phyloP scores from a whole-genome alignment of 2,888 invertebrate genomes.

The Agonum fuliginosum region DNA sequence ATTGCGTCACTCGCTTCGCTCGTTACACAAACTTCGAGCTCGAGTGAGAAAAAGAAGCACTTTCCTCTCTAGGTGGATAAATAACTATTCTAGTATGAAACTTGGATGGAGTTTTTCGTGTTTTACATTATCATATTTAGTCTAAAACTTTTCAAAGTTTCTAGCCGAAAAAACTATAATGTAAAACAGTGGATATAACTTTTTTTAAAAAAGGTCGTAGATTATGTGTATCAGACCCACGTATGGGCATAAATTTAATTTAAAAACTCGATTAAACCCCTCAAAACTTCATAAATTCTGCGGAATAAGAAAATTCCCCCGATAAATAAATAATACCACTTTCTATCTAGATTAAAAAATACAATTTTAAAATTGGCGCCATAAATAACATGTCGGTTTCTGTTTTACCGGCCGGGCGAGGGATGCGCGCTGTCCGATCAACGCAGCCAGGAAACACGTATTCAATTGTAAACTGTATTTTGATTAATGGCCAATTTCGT shows the following conservation, averaged over 20 bases:
- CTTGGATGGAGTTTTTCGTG: too few relatives aligned
- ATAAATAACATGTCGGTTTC: slow-evolving; percentile 38
- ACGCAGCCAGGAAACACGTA: slow-evolving; percentile 55
- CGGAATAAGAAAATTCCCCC: slow-evolving; percentile 24
- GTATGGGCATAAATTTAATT: slow-evolving; percentile 15
- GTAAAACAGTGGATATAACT: too few relatives aligned
- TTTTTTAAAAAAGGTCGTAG: too few relatives aligned
- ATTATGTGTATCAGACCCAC: neutral
- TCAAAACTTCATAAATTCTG: slow-evolving; percentile 39
- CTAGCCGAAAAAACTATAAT: too few relatives aligned
- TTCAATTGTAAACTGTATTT: slow-evolving; percentile 56
- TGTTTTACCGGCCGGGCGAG: slow-evolving; percentile 36
- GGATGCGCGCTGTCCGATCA: slow-evolving; percentile 25
- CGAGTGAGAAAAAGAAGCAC: too few relatives aligned
- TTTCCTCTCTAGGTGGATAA: too few relatives aligned
- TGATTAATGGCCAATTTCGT: slow-evolving; percentile 58
- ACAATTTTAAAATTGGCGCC: slow-evolving; percentile 43
- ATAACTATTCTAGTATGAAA: too few relatives aligned
- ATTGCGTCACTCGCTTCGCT: too few relatives aligned
- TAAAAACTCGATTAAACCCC: slow-evolving; percentile 22
- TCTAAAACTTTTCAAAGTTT: too few relatives aligned
- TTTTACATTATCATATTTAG: too few relatives aligned
- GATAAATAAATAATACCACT: slow-evolving; percentile 39
- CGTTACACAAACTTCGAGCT: too few relatives aligned
- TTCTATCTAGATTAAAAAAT: slow-evolving; percentile 48